A percentile compares a stretch with the other conserved stretches of the same genome.
These are phyloP conservation scores for Orthosia incerta DNA, from an alignment of 2,888 invertebrate genomes.

Conservation along the genomic window DNA sequence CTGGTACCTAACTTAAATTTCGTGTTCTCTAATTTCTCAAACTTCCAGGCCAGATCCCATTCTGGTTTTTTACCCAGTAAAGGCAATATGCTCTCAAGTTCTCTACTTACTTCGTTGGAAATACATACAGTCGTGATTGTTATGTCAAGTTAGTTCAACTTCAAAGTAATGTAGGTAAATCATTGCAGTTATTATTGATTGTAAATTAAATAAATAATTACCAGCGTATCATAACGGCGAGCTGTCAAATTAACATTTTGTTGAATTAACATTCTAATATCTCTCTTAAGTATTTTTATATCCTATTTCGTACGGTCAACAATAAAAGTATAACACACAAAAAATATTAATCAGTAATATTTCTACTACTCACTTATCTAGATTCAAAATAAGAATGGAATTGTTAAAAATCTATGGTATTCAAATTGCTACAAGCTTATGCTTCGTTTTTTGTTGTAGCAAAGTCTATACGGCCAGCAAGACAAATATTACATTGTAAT, in stretches of 20 bases:
- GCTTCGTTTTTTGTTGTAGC: constrained; percentile 35
- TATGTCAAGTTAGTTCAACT: neutral
- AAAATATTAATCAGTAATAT: neutral
- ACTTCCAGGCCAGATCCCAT: too few species aligned
- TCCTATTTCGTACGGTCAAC: constrained; percentile 55
- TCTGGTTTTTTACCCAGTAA: neutral
- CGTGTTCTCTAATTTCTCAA: neutral
- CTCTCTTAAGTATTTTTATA: constrained; percentile 59
- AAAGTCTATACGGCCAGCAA: constrained; percentile 41
- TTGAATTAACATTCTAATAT: constrained; percentile 56
- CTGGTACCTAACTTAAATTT: too few species aligned
- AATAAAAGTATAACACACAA: constrained; percentile 25
- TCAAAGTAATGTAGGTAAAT: constrained; percentile 27
- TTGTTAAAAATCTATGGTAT: constrained; percentile 43
- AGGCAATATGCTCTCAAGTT: too few species aligned
- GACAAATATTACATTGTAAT: constrained; percentile 56
- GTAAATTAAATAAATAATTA: constrained; percentile 53
- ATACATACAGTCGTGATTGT: neutral
- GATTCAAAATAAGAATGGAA: constrained; percentile 46
- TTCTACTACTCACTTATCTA: constrained; percentile 22
- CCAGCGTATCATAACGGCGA: constrained; percentile 52
- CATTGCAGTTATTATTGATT: constrained; percentile 32
- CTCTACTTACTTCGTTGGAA: neutral
- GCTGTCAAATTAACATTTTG: constrained; percentile 60
- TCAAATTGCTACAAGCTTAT: constrained; percentile 43